These are phyloP conservation scores for Scaptomyza cyrtandrae DNA, from an alignment of 2,888 invertebrate genomes.

Conservation along the genomic window DNA sequence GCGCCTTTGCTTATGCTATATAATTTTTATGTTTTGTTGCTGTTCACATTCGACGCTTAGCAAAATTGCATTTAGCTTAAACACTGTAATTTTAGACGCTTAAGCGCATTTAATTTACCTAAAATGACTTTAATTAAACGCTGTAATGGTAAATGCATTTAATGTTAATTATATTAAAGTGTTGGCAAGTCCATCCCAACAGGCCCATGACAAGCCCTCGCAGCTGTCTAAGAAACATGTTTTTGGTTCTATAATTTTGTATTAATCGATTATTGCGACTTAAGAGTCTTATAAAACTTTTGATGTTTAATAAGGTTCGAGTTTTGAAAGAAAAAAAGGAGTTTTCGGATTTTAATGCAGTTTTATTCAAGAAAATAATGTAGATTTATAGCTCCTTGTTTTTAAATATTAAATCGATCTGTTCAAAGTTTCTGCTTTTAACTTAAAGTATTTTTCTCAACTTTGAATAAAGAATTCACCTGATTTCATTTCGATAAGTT, in stretches of 20 bases:
- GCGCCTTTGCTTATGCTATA: constrained; percentile 41
- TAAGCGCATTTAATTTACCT: constrained; percentile 69
- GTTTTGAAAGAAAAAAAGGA: too few relatives aligned
- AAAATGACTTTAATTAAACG: constrained; percentile 72
- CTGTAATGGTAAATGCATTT: constrained; percentile 58
- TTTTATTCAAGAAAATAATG: too few relatives aligned
- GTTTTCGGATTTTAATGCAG: not conserved
- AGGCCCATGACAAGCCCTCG: not conserved
- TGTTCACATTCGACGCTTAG: constrained; percentile 40
- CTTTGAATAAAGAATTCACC: too few relatives aligned
- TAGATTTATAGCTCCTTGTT: not conserved
- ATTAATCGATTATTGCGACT: too few relatives aligned
- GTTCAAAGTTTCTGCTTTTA: not conserved
- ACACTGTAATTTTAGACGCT: constrained; percentile 75
- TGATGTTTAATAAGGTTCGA: too few relatives aligned
- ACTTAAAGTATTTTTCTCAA: too few relatives aligned
- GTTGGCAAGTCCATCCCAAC: constrained; percentile 3
- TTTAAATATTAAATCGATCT: not conserved
- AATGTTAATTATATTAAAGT: constrained; percentile 45
- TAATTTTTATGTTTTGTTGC: constrained; percentile 32
- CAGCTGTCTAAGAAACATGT: not conserved
- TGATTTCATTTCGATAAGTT: too few relatives aligned
- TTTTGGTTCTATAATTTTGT: too few relatives aligned
- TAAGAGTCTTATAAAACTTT: too few relatives aligned
- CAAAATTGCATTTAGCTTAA: constrained; percentile 74